Conservation (phyloP, 2,888 invertebrate genomes). For the Malachius bipustulatus region DNA sequence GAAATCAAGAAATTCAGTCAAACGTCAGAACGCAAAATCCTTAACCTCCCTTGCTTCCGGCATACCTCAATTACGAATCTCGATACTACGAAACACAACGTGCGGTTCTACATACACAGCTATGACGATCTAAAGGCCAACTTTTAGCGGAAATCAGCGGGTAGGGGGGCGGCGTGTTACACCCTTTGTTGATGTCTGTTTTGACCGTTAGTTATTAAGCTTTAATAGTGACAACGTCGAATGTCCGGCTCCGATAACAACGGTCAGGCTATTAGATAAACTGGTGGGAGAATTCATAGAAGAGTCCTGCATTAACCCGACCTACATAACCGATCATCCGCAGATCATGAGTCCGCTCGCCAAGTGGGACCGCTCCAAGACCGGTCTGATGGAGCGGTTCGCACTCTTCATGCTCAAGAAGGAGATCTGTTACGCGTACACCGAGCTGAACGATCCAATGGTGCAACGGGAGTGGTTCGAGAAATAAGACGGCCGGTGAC, state of each 20-base stretch:
- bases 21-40: too few relatives aligned
- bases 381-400: slow-evolving; percentile 82
- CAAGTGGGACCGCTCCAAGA: slow-evolving; percentile 76
- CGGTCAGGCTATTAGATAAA: slow-evolving; percentile 90
- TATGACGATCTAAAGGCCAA: too few relatives aligned
- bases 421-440: slow-evolving; percentile 97
- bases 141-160: too few relatives aligned
- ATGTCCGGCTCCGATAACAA: slow-evolving; percentile 85
- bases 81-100: too few relatives aligned
- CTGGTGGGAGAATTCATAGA: slow-evolving; percentile 86
- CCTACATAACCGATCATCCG: slow-evolving; percentile 94
- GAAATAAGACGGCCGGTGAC: slow-evolving; percentile 95
- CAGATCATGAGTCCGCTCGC: slow-evolving; percentile 98
- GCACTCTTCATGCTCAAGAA: slow-evolving; percentile 95
- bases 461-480: slow-evolving; percentile 91
- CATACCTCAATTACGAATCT: too few relatives aligned
- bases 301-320: slow-evolving; percentile 88
- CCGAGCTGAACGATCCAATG: slow-evolving; percentile 95
- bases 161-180: too few relatives aligned
- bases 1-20: too few relatives aligned
- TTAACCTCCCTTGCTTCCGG: too few relatives aligned
- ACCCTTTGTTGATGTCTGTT: too few relatives aligned
- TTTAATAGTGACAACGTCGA: too few relatives aligned
- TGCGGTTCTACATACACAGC: too few relatives aligned
- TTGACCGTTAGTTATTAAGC: too few relatives aligned